Conservation (phyloP, 2,113 vertebrate genomes). For the Daubentonia madagascariensis region DNA sequence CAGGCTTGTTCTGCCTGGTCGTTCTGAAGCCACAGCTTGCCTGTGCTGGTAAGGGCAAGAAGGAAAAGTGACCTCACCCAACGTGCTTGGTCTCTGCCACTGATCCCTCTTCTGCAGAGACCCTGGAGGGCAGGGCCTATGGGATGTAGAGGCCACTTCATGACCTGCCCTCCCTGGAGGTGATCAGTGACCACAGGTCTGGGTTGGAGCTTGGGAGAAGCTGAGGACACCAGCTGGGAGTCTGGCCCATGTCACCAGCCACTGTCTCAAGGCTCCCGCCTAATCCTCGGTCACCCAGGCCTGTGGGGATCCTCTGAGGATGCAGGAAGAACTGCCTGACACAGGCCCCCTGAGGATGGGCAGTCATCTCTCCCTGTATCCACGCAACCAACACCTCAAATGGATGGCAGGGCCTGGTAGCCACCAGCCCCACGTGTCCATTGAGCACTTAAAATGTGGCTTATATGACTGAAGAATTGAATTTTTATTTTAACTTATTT, state of each 20-base stretch:
- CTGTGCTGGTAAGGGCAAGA: neutral
- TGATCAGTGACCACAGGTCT: neutral
- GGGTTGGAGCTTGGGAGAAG: too few species aligned
- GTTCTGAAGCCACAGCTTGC: neutral
- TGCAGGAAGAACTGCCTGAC: neutral
- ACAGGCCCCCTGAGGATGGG: neutral
- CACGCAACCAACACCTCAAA: neutral
- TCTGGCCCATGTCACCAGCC: neutral
- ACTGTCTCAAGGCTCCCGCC: neutral
- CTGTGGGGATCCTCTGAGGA: neutral
- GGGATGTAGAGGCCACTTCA: neutral
- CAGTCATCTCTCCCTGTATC: too few species aligned
- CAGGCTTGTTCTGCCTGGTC: neutral
- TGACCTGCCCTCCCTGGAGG: neutral
- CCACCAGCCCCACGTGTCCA: neutral
- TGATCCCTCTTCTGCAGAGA: neutral
- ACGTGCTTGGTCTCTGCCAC: neutral
- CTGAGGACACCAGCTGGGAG: neutral
- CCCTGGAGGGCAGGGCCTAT: neutral
- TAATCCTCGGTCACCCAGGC: neutral
- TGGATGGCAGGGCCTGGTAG: accelerated
- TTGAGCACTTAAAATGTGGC: neutral
- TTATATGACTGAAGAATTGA: neutral
- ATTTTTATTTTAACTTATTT: neutral
- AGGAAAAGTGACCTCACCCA: neutral